Evolutionary conservation across 1,140 invertebrate species (phyloP), one percentile per base, ranked within the genome.

Genomic region (Diploscapter pachys): DNA sequence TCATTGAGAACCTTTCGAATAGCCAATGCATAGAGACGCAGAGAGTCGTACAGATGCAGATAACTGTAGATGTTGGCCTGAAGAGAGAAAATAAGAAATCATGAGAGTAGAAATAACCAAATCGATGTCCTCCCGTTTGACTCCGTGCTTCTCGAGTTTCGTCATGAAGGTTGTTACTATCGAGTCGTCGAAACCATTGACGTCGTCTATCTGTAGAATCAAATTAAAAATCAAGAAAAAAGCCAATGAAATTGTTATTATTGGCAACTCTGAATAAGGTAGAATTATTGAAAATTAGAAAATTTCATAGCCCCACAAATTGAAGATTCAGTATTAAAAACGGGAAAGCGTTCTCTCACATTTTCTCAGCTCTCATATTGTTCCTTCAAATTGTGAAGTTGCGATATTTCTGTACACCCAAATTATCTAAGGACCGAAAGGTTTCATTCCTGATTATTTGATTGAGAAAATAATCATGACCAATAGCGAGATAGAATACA

Each of bases 21-120:
- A n/a, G 83, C 83, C 55, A 84, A 48, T 6, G 80, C 81, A 74
- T 85, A 85, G 31, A 84, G 72, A 67, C 80, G 79, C 53, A 84
- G 51, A 1, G 83, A 77, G 65, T 84, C 83, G 63, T 78, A 84
- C 31, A 84, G 71, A 65, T 85, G 77, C 11, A 84, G 63, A 63
- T 84, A 84, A 48, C 81, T 82, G 57, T 83, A 85, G 11, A 84
- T 85, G 72, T 84, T 85, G 3, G 73, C 59, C 83, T 83, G 68
- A 55, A 81, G 66, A 64, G 67, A 13, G 31, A 31, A 31, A 31
- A 31, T 31, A 13, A 9, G 49, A 50, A 4, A 6, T 11, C 9
- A 50, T 31, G 48, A 50, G 8, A 61, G 2, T n/a, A 3, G 1
- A 64, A 8, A 49, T 50, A 50, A 81, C 72, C 72, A 79, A 31